phyloP scores from a whole-genome alignment of 1,140 invertebrate species.

The Drosophila pandora region DNA sequence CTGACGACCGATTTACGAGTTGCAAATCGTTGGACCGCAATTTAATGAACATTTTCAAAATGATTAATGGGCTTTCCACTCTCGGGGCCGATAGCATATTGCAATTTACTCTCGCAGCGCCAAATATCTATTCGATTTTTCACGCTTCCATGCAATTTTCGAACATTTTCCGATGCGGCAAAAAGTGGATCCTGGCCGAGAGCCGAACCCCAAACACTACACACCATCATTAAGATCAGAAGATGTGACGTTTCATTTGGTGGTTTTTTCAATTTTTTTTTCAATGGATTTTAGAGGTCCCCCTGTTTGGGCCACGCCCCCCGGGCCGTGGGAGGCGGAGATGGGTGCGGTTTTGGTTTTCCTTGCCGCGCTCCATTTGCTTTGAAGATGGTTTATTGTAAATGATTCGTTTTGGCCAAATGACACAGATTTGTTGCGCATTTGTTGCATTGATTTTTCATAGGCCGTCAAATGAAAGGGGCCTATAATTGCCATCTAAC shows the following conservation, averaged over 20 bases:
- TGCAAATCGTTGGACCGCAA: slow-evolving; percentile 61
- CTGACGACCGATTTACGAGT: slow-evolving; percentile 58
- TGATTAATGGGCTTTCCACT: slow-evolving; percentile 71
- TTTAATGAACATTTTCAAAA: slow-evolving; percentile 62
- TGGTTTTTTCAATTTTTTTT: slow-evolving; percentile 6
- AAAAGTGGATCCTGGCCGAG: slow-evolving; percentile 1
- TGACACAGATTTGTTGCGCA: slow-evolving; percentile 70
- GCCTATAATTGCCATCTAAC: slow-evolving; percentile 7
- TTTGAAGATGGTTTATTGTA: slow-evolving; percentile 81
- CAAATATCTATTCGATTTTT: slow-evolving; percentile 75
- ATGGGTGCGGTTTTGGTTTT: slow-evolving; percentile 46
- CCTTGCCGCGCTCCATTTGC: slow-evolving; percentile 72
- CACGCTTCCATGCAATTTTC: slow-evolving; percentile 78
- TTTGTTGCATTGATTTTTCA: slow-evolving; percentile 81
- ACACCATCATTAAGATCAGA: slow-evolving; percentile 72
- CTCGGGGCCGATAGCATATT: slow-evolving; percentile 61
- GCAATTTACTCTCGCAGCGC: slow-evolving; percentile 29
- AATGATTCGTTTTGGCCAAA: slow-evolving; percentile 82
- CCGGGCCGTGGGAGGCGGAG: slow-evolving; percentile 23
- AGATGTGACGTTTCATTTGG: slow-evolving; percentile 71
- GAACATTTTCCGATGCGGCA: slow-evolving; percentile 45
- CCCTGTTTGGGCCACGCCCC: slow-evolving; percentile 10
- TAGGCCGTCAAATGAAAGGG: slow-evolving; percentile 43
- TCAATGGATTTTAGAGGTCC: slow-evolving; percentile 12
- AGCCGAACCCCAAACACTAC: slow-evolving; percentile 14